phyloP scores from a whole-genome alignment of 1,140 invertebrate species.

The Pogonognathellus flavescens region DNA sequence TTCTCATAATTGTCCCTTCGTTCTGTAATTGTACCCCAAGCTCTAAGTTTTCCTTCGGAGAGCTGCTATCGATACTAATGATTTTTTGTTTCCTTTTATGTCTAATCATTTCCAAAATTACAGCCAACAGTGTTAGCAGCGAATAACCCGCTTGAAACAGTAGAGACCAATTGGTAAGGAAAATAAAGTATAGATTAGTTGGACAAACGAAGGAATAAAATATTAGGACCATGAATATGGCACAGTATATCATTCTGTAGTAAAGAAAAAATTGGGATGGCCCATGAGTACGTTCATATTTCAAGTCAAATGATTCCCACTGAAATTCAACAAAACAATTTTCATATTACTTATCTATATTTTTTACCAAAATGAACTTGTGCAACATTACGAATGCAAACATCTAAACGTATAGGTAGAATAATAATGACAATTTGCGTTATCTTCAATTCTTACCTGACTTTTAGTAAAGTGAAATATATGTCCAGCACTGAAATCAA shows the following conservation, averaged over 20 bases:
- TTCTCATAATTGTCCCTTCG: too few species aligned
- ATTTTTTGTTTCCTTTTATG: too few species aligned
- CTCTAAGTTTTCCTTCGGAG: too few species aligned
- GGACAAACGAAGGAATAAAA: constrained; percentile 14
- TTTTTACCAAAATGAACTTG: too few species aligned
- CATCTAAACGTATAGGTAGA: too few species aligned
- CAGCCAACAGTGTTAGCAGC: not conserved
- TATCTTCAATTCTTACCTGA: not conserved
- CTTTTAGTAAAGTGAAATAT: not conserved
- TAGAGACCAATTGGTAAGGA: constrained; percentile 23
- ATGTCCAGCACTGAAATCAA: too few species aligned
- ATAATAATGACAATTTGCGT: not conserved
- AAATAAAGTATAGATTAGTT: constrained; percentile 27
- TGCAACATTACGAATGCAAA: too few species aligned
- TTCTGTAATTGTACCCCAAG: too few species aligned
- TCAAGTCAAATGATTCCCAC: constrained; percentile 9
- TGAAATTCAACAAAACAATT: constrained; percentile 1
- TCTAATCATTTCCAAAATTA: not conserved
- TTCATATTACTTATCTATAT: too few species aligned
- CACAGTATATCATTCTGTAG: not conserved
- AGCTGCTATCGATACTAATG: too few species aligned
- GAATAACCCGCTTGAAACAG: not conserved
- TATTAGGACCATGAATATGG: not conserved
- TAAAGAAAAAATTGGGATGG: not conserved
- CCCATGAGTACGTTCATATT: not conserved